Evolutionary conservation across 1,140 invertebrate species (phyloP), one percentile per base, ranked within the genome.

Genomic region (Drosophila lini): DNA sequence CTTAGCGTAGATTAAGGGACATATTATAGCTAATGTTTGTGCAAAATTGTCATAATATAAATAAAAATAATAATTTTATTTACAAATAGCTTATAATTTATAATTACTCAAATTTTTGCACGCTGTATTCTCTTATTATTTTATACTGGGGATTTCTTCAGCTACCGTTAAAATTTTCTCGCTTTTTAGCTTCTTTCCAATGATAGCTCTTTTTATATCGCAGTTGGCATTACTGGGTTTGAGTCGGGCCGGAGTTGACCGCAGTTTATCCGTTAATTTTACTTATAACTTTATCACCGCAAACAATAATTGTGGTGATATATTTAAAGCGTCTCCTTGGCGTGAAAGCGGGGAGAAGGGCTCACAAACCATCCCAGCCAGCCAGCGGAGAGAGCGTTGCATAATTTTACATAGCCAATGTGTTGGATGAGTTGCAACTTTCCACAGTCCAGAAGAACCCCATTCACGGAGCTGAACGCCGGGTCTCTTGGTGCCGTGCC

Each of bases 331-430:
- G 38, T 32, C 28, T 22, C 55, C 22, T 40, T 25, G 4, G 41
- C 56, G 56, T n/a, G 40, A 38, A 32, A 74, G 70, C 34, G n/a
- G 16, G 8, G 3, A 13, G 9, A 48, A n/a, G 11, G 8, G 15
- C 10, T 13, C 2, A n/a, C n/a, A 6, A 7, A 10, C 13, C 5
- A 16, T 32, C 7, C 28, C 15, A 50, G 28, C 8, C 19, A 48
- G 19, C 64, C 67, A 28, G 31, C 28, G 25, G n/a, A 4, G 34
- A 38, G 15, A 69, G 28, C 70, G 50, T 75, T 75, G 73, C 73
- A 75, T 75, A 75, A 75, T 64, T 75, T 75, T 25, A n/a, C 73
- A 75, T 74, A 55, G 47, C 36, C 22, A 74, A 74, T 62, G 68
- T n/a, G 16, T 31, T 45, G 50, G 9, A 75, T 75, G 73, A 75